Conservation (phyloP, 64 coral and sea anemone genomes). For the Stylophora pistillata region DNA sequence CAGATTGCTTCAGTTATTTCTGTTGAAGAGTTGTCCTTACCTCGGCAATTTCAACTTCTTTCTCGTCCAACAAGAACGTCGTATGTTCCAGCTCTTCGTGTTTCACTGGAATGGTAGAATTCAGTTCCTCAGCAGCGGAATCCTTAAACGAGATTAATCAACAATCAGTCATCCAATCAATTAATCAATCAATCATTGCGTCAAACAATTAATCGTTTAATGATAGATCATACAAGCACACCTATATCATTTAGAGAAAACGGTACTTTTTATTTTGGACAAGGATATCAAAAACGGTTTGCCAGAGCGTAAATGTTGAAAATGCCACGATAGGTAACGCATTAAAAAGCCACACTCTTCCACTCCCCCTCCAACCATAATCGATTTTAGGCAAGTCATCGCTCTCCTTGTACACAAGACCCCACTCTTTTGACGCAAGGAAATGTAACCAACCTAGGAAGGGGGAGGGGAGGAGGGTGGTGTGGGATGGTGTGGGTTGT, state of each 20-base stretch:
- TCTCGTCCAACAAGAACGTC: constrained; percentile 78
- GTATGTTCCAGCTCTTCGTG: constrained; percentile 77
- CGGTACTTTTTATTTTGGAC: too few species aligned
- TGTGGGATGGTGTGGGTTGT: too few species aligned
- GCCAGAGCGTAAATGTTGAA: too few species aligned
- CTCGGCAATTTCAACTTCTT: constrained; percentile 74
- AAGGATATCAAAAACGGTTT: too few species aligned
- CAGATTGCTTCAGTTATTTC: neutral
- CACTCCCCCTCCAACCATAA: too few species aligned
- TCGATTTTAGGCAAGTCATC: too few species aligned
- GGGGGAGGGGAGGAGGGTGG: too few species aligned
- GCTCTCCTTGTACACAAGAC: too few species aligned
- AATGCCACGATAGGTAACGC: too few species aligned
- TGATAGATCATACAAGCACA: neutral
- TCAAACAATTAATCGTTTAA: neutral
- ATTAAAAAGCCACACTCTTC: too few species aligned
- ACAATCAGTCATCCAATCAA: neutral
- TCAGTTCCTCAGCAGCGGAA: constrained; percentile 50
- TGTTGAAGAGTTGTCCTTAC: constrained; percentile 36
- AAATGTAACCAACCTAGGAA: too few species aligned
- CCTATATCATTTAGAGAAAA: neutral
- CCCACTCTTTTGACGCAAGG: too few species aligned
- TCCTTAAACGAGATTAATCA: constrained; percentile 11
- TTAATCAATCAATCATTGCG: neutral
- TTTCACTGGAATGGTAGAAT: constrained; percentile 56